Conservation (phyloP, 2,888 invertebrate species). For the Aphodius granarius region DNA sequence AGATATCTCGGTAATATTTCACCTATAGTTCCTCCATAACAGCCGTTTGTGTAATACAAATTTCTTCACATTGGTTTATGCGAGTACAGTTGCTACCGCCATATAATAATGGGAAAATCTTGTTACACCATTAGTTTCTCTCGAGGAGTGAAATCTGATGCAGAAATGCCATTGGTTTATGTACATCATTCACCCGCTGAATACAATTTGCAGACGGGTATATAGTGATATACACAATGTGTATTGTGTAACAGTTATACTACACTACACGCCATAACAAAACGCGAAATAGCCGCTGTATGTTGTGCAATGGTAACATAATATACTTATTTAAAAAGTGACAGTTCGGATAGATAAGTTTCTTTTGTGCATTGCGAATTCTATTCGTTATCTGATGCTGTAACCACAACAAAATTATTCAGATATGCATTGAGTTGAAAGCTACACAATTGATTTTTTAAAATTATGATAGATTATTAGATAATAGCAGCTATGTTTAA, state of each 20-base stretch:
- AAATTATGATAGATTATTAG: not conserved
- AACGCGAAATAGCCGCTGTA: not conserved
- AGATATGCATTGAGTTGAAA: not conserved
- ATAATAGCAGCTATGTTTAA: not conserved
- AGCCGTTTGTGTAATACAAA: conserved; percentile 19
- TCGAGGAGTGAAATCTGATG: conserved; percentile 4
- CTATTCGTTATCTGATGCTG: not conserved
- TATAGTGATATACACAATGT: not conserved
- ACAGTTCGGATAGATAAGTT: not conserved
- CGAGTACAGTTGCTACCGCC: conserved; percentile 16
- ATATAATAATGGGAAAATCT: conserved; percentile 22
- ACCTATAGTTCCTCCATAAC: not conserved
- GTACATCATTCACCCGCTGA: not conserved
- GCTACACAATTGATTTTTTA: not conserved
- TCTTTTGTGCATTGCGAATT: not conserved
- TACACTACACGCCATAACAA: not conserved
- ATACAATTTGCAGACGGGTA: not conserved
- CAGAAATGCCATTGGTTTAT: not conserved
- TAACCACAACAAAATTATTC: not conserved
- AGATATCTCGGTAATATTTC: not conserved
- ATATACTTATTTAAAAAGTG: not conserved
- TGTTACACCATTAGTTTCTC: conserved; percentile 23
- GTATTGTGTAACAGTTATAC: not conserved
- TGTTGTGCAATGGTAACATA: not conserved
- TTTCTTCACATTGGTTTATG: conserved; percentile 20